phyloP scores from a whole-genome alignment of 2,113 vertebrate genomes.

The Struthidea cinerea region DNA sequence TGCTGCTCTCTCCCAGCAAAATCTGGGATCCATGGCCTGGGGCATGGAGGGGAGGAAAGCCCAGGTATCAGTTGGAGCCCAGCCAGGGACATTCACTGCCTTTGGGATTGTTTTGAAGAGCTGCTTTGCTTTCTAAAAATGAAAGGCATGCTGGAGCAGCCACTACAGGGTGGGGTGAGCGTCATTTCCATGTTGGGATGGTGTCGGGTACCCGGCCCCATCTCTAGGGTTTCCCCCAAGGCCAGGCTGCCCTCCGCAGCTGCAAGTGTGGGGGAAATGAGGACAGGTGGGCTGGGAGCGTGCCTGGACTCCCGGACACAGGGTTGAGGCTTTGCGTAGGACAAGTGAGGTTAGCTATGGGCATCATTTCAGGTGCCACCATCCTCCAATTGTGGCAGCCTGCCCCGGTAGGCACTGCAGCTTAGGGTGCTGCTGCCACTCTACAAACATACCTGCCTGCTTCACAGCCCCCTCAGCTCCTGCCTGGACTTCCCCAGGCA shows the following conservation, averaged over 20 bases:
- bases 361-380: background rate
- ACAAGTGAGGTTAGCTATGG: background rate
- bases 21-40: background rate
- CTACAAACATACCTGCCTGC: background rate
- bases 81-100: background rate
- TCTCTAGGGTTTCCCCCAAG: background rate
- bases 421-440: background rate
- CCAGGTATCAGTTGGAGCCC: background rate
- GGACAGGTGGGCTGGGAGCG: background rate
- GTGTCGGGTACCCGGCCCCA: background rate
- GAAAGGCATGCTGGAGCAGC: constrained; percentile 5
- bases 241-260: background rate
- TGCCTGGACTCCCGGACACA: background rate
- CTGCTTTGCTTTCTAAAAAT: background rate
- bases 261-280: background rate
- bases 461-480: background rate
- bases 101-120: constrained; percentile 25
- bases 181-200: background rate
- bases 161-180: background rate
- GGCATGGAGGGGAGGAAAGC: background rate
- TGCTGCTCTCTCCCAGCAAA: background rate
- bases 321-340: background rate
- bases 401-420: background rate
- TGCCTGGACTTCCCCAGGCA: background rate
- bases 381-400: background rate